Conservation (phyloP, 2,113 vertebrate genomes). For the Centropristis striata region DNA sequence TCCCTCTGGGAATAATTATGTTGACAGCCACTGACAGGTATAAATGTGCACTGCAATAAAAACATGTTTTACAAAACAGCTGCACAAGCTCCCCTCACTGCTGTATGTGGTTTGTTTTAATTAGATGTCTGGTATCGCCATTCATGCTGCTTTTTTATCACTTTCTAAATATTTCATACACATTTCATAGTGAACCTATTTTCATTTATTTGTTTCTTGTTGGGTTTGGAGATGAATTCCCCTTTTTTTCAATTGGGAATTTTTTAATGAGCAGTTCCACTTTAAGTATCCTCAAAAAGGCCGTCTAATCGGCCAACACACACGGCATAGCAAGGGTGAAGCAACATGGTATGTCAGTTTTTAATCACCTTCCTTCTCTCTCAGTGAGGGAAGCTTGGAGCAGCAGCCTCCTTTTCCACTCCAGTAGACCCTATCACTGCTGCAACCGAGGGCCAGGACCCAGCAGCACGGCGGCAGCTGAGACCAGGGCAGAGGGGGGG, state of each 20-base stretch:
- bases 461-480: constrained; percentile 50
- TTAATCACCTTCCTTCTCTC: constrained; percentile 63
- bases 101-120: constrained; percentile 42
- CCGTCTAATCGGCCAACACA: constrained; percentile 42
- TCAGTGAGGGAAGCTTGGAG: constrained; percentile 25
- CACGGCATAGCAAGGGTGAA: constrained; percentile 51
- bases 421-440: constrained; percentile 61
- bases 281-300: constrained; percentile 2
- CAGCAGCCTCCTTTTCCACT: constrained; percentile 65
- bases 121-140: constrained; percentile 32
- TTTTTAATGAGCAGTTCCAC: constrained; percentile 14
- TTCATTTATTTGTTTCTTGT: background rate
- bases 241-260: constrained; percentile 6
- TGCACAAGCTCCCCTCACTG: constrained; percentile 18
- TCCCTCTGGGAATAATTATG: constrained; percentile 68
- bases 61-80: constrained; percentile 53
- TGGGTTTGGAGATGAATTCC: background rate
- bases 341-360: constrained; percentile 44
- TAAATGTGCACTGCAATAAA: constrained; percentile 52
- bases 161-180: background rate
- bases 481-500: constrained; percentile 41
- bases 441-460: constrained; percentile 51
- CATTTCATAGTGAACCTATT: background rate
- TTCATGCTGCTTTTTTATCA: constrained; percentile 4
- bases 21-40: constrained; percentile 62